Percentiles rank a stretch among this genome's conserved stretches.
Conservation (phyloP, 2,888 invertebrate genomes). For the Lysandra coridon region DNA sequence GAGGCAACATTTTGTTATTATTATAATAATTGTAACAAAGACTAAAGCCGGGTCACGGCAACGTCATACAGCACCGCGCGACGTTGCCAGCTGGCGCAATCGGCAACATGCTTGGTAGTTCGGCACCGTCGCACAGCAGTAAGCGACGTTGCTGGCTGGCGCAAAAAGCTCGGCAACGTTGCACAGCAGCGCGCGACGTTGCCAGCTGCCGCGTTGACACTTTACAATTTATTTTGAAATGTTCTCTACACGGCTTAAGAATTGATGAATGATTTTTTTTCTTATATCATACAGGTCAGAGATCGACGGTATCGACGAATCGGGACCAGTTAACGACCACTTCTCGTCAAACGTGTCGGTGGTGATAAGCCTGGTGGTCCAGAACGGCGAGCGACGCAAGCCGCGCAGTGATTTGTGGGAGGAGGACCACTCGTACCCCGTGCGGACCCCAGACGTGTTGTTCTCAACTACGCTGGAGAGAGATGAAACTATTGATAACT, state of each 20-base stretch:
- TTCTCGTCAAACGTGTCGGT: slow-evolving; percentile 86
- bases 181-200: neutral
- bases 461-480: slow-evolving; percentile 90
- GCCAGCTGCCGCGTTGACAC: neutral
- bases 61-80: too few relatives aligned
- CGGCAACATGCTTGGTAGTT: too few relatives aligned
- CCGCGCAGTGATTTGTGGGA: slow-evolving; percentile 89
- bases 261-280: too few relatives aligned
- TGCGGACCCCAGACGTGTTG: slow-evolving; percentile 77
- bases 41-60: too few relatives aligned
- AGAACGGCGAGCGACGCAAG: slow-evolving; percentile 83
- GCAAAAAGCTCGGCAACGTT: too few relatives aligned
- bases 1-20: too few relatives aligned
- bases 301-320: slow-evolving; percentile 90
- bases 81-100: too few relatives aligned
- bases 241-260: neutral
- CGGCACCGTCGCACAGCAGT: too few relatives aligned
- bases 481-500: slow-evolving; percentile 91
- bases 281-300: slow-evolving; percentile 77
- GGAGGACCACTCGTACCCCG: slow-evolving; percentile 80
- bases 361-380: slow-evolving; percentile 85
- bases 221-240: neutral
- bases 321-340: slow-evolving; percentile 81
- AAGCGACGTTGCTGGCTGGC: too few relatives aligned
- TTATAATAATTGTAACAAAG: too few relatives aligned